Evolutionary conservation across 2,888 invertebrate genomes (phyloP).

Genomic region (Metalampra italica): DNA sequence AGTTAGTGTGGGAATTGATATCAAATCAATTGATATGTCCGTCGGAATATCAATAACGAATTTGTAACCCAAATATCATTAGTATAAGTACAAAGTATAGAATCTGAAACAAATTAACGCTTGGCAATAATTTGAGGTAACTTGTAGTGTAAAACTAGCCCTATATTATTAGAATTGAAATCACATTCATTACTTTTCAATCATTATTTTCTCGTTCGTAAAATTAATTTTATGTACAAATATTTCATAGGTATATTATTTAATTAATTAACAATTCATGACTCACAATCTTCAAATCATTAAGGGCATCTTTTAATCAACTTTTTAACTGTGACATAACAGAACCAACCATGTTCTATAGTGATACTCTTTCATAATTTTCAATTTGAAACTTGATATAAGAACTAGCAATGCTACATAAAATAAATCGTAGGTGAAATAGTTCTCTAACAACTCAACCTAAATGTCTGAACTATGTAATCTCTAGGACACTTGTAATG

Average conservation of each 20-base stretch:
- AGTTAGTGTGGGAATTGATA: conserved; percentile 67
- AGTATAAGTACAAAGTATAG: conserved; percentile 53
- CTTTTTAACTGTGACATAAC: too few relatives aligned
- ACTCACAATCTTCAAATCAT: too few relatives aligned
- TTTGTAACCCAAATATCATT: conserved; percentile 73
- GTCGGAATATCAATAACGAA: conserved; percentile 74
- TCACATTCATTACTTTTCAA: neutral
- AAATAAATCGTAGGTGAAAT: too few relatives aligned
- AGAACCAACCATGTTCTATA: too few relatives aligned
- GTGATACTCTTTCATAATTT: too few relatives aligned
- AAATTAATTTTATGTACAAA: conserved; percentile 13
- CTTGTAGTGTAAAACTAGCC: conserved; percentile 8
- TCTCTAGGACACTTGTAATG: too few relatives aligned
- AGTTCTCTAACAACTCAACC: too few relatives aligned
- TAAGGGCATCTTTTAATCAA: too few relatives aligned
- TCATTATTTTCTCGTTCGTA: conserved; percentile 20
- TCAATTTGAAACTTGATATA: too few relatives aligned
- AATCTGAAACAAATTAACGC: conserved; percentile 58
- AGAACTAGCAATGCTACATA: too few relatives aligned
- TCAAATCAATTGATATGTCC: conserved; percentile 68
- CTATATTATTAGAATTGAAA: conserved; percentile 1
- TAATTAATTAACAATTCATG: conserved; percentile 5
- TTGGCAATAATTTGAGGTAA: conserved; percentile 65
- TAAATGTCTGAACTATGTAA: too few relatives aligned
- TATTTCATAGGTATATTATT: neutral